Evolutionary conservation across 2,797 vertebrate genomes (phyloP).

Genomic region (Notolepis coatsorum): DNA sequence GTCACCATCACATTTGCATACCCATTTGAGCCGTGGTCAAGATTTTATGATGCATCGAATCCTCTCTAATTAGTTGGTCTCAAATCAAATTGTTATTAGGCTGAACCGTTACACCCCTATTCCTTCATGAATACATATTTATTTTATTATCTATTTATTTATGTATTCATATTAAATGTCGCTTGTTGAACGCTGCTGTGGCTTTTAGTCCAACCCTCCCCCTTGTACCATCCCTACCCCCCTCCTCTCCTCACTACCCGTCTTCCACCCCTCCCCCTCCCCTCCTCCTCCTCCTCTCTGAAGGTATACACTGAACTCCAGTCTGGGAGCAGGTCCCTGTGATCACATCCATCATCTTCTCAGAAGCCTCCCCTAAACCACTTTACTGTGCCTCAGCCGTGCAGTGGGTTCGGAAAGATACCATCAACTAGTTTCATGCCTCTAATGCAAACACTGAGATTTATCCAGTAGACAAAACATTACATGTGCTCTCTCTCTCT

Average conservation of each 20-base stretch:
- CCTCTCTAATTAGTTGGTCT: too few relatives aligned
- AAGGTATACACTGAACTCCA: not conserved
- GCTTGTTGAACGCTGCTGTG: not conserved
- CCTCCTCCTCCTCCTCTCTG: conserved; percentile 3
- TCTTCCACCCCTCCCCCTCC: not conserved
- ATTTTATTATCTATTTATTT: too few relatives aligned
- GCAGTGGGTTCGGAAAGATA: not conserved
- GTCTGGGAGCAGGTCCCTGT: not conserved
- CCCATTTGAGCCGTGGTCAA: too few relatives aligned
- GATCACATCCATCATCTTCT: conserved; percentile 4
- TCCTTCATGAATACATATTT: too few relatives aligned
- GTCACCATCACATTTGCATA: too few relatives aligned
- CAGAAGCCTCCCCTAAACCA: not conserved
- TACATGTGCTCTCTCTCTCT: not conserved
- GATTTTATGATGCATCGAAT: too few relatives aligned
- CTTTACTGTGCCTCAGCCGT: not conserved
- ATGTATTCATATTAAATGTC: not conserved
- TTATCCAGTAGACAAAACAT: conserved; percentile 43
- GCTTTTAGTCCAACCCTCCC: not conserved
- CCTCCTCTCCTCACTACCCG: not conserved
- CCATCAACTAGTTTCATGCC: not conserved
- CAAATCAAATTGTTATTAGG: too few relatives aligned
- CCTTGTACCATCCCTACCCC: not conserved
- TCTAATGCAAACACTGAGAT: conserved; percentile 26
- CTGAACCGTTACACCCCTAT: too few relatives aligned